phyloP scores from a whole-genome alignment of 2,888 invertebrate species.

The Hofmannophila pseudospretella region DNA sequence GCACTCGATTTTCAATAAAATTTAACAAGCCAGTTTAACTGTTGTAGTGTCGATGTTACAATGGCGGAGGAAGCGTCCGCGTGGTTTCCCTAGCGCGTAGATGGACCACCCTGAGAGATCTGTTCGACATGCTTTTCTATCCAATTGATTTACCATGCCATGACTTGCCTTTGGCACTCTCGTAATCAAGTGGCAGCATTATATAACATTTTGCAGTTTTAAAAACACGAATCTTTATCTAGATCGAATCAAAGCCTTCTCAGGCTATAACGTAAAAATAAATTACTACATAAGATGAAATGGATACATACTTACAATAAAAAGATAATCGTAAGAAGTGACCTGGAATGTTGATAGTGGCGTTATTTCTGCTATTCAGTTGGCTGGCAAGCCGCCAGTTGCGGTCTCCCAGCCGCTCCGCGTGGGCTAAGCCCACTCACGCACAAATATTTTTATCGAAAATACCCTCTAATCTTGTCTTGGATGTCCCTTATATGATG shows the following conservation, averaged over 20 bases:
- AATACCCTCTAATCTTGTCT: conserved; percentile 2
- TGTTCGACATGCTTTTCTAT: background rate
- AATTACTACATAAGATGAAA: conserved; percentile 3
- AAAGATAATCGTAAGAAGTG: conserved; percentile 67
- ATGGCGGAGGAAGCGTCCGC: conserved; percentile 3
- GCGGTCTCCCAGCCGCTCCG: conserved; percentile 51
- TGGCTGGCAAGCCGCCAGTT: conserved; percentile 64
- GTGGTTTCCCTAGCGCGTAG: background rate
- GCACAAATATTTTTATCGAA: conserved; percentile 33
- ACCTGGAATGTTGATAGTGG: conserved; percentile 75
- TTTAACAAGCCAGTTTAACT: conserved; percentile 19
- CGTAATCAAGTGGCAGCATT: too few species aligned
- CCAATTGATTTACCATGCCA: too few species aligned
- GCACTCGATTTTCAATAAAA: conserved; percentile 41
- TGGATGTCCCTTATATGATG: too few species aligned
- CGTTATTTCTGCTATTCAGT: conserved; percentile 71
- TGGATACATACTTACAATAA: conserved; percentile 33
- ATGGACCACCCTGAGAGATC: conserved; percentile 1
- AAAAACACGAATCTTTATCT: too few species aligned
- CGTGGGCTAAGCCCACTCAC: conserved; percentile 58
- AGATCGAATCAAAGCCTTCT: too few species aligned
- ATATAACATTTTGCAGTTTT: too few species aligned
- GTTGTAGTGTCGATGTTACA: conserved; percentile 26
- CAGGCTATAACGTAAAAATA: background rate
- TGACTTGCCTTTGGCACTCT: too few species aligned